These are phyloP conservation scores for Bombus waltoni DNA, from an alignment of 1,140 invertebrate genomes.

Conservation along the genomic window DNA sequence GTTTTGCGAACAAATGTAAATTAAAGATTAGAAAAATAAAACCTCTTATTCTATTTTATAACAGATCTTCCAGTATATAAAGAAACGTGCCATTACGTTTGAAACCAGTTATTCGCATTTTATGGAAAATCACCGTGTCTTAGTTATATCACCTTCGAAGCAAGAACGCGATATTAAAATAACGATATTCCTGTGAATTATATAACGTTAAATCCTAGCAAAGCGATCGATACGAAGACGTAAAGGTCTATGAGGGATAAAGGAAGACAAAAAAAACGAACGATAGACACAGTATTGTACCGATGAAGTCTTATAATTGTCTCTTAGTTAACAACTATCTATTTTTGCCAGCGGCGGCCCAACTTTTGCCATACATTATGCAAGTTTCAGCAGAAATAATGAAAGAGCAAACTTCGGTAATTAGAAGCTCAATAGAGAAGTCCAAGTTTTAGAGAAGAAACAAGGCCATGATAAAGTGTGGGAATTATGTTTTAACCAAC, in stretches of 20 bases:
- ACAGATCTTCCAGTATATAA: no score
- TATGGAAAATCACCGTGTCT: no score
- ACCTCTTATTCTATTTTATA: no score
- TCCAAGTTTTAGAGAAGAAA: slow-evolving; percentile 38
- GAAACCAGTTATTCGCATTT: no score
- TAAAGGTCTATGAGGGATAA: not conserved
- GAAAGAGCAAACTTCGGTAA: slow-evolving; percentile 67
- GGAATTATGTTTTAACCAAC: not conserved
- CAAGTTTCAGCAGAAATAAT: slow-evolving; percentile 65
- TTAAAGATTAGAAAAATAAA: no score
- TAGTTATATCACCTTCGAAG: not conserved
- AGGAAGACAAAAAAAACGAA: not conserved
- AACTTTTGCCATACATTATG: slow-evolving; percentile 62
- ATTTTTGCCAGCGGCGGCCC: slow-evolving; percentile 29
- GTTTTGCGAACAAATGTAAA: no score
- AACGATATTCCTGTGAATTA: not conserved
- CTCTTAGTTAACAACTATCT: slow-evolving; percentile 25
- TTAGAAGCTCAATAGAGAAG: slow-evolving; percentile 41
- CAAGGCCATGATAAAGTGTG: not conserved
- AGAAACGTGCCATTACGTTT: no score
- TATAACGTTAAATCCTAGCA: not conserved
- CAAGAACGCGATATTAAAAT: not conserved
- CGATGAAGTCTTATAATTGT: slow-evolving; percentile 16
- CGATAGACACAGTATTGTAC: not conserved
- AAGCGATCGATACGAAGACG: not conserved